Conservation (phyloP, 2,113 vertebrate genomes). For the Dicentrarchus labrax region DNA sequence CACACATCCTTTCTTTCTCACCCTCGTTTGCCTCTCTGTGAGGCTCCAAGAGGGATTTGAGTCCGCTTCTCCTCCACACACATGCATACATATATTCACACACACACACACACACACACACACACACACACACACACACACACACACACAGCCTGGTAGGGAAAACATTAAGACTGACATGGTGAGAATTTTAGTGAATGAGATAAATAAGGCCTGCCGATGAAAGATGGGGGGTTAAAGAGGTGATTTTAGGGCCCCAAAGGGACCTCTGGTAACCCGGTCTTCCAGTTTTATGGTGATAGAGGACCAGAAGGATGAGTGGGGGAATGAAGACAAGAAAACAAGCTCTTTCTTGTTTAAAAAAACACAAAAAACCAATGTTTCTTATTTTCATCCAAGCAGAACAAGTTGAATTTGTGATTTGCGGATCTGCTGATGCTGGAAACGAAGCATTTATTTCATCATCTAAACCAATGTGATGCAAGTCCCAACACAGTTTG, state of each 20-base stretch:
- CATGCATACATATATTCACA: neutral
- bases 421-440: neutral
- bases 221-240: conserved; percentile 26
- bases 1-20: conserved; percentile 6
- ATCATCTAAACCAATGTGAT: conserved; percentile 9
- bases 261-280: conserved; percentile 25
- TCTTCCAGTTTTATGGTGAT: conserved; percentile 24
- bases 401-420: neutral
- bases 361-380: neutral
- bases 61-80: conserved; percentile 10
- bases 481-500: neutral
- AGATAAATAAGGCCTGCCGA: conserved; percentile 35
- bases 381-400: neutral
- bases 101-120: neutral
- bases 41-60: conserved; percentile 46
- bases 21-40: conserved; percentile 25
- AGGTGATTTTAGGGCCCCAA: conserved; percentile 38
- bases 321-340: conserved; percentile 29
- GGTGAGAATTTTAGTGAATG: conserved; percentile 55
- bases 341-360: neutral
- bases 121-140: neutral
- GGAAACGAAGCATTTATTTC: conserved; percentile 3
- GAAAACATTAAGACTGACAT: conserved; percentile 36
- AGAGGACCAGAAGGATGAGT: conserved; percentile 11
- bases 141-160: conserved; percentile 1